Evolutionary conservation across 2,113 vertebrate species (phyloP).

Genomic region (Aythya baeri): DNA sequence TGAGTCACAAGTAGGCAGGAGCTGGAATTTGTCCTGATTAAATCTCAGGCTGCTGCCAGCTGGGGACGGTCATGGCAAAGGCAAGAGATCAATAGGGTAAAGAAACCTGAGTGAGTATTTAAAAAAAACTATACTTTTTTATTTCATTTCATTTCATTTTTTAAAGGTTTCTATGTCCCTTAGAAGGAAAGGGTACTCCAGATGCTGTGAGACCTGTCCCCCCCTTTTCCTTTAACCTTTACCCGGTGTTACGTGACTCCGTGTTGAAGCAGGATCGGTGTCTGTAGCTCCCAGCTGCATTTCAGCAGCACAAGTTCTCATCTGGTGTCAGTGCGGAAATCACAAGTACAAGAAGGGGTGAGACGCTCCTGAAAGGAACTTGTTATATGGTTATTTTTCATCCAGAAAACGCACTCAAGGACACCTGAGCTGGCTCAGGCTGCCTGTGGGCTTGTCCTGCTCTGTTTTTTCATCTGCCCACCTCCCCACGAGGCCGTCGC

Average conservation of each 20-base stretch:
- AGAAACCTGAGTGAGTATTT: neutral
- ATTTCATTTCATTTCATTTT: no score
- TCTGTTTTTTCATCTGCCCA: neutral
- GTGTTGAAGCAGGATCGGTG: neutral
- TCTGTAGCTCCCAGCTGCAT: neutral
- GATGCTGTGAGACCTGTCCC: neutral
- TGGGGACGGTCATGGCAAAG: constrained; percentile 26
- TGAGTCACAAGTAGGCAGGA: constrained; percentile 53
- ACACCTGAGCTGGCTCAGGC: neutral
- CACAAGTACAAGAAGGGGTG: neutral
- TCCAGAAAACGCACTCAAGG: neutral
- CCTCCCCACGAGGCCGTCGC: neutral
- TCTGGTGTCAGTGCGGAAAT: neutral
- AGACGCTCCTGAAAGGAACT: neutral
- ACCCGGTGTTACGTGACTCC: neutral
- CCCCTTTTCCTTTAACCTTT: neutral
- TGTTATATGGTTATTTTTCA: neutral
- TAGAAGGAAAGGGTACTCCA: neutral
- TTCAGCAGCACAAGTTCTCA: neutral
- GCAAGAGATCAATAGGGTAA: neutral
- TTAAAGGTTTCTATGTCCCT: neutral
- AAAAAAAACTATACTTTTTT: neutral
- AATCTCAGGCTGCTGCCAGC: constrained; percentile 33
- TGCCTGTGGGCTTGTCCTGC: neutral
- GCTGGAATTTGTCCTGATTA: constrained; percentile 46